A percentile compares a stretch with the other conserved stretches of the same genome.
These are phyloP conservation scores for Aleiodes sp. DNA, from an alignment of 1,140 invertebrate species.

Conservation along the genomic window DNA sequence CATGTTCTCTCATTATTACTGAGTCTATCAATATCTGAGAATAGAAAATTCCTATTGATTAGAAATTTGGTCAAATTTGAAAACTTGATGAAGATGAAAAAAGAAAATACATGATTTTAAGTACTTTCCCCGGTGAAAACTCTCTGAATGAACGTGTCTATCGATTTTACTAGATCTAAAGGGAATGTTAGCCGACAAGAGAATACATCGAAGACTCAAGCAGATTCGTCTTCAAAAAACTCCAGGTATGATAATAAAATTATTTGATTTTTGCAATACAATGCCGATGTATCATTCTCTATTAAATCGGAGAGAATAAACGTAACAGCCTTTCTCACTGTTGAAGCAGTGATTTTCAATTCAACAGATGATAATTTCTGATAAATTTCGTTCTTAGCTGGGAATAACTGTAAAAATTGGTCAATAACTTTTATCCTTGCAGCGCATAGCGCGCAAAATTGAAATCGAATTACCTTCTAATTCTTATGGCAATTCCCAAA, in stretches of 20 bases:
- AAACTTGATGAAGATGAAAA: neutral
- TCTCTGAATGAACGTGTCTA: conserved; percentile 34
- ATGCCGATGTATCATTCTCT: neutral
- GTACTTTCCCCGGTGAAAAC: neutral
- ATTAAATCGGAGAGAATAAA: neutral
- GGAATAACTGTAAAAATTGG: conserved; percentile 35
- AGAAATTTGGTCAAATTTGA: neutral
- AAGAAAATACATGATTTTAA: neutral
- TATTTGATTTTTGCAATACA: neutral
- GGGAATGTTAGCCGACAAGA: conserved; percentile 56
- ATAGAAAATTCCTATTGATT: neutral
- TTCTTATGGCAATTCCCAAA: conserved; percentile 3
- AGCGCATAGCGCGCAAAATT: conserved; percentile 33
- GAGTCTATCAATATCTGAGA: neutral
- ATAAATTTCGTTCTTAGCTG: conserved; percentile 28
- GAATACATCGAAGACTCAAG: conserved; percentile 47
- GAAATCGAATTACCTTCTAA: neutral
- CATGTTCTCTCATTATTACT: neutral
- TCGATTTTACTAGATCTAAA: conserved; percentile 57
- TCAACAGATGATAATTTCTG: neutral
- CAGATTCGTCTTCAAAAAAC: conserved; percentile 47
- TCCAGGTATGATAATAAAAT: conserved; percentile 49
- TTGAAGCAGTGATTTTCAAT: conserved; percentile 4
- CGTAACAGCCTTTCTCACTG: neutral
- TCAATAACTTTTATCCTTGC: conserved; percentile 25